Conservation (phyloP, 1,140 invertebrate genomes). For the Drosophila pallidifrons region DNA sequence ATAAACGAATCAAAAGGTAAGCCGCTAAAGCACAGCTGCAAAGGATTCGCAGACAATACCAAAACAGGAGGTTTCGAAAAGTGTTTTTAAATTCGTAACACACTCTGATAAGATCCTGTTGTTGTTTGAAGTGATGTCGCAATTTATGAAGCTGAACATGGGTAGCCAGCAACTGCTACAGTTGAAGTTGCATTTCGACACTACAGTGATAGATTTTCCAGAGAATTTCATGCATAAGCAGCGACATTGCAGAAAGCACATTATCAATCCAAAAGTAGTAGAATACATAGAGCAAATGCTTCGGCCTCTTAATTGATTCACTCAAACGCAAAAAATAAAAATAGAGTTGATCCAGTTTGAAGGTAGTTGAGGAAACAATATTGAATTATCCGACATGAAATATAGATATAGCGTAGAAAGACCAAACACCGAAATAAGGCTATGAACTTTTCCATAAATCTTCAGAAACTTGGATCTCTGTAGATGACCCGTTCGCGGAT, state of each 20-base stretch:
- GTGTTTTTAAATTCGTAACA: background rate
- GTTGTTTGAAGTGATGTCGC: background rate
- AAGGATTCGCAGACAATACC: background rate
- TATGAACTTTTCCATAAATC: slow-evolving; percentile 5
- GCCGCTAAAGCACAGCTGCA: background rate
- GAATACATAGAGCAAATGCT: background rate
- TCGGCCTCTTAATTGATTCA: background rate
- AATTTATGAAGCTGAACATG: background rate
- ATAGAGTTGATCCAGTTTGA: slow-evolving; percentile 7
- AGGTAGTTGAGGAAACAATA: background rate
- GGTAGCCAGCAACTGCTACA: background rate
- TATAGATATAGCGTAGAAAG: background rate
- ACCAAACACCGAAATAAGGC: background rate
- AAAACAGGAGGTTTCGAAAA: background rate
- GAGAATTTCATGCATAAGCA: slow-evolving; percentile 8
- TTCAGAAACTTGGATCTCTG: slow-evolving; percentile 5
- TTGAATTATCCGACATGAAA: background rate
- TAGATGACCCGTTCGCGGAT: background rate
- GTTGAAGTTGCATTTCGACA: background rate
- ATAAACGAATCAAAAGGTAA: background rate
- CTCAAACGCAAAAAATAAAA: background rate
- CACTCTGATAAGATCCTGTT: slow-evolving; percentile 2
- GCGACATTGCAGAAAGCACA: background rate
- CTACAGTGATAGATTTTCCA: background rate
- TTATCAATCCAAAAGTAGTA: background rate